Evolutionary conservation across 2,113 vertebrate genomes (phyloP).

Genomic region (Corydoras sp.): DNA sequence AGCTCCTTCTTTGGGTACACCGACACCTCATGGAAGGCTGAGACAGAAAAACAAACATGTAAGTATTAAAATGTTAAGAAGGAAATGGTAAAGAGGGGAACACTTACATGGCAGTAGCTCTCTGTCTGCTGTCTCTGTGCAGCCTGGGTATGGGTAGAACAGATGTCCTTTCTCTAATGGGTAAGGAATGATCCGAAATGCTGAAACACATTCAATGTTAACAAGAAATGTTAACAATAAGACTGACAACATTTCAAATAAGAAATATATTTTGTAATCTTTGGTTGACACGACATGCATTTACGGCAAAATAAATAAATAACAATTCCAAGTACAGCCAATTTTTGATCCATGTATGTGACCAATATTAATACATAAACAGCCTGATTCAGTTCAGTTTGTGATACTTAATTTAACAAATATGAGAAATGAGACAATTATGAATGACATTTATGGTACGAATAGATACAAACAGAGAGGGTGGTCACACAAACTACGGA

Average conservation of each 20-base stretch:
- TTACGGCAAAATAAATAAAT: too few relatives aligned
- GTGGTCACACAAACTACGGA: too few relatives aligned
- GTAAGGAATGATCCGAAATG: slow-evolving; percentile 97
- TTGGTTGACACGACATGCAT: too few relatives aligned
- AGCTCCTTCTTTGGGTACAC: slow-evolving; percentile 98
- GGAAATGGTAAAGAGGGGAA: not conserved
- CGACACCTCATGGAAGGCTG: slow-evolving; percentile 96
- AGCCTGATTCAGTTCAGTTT: too few relatives aligned
- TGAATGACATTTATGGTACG: too few relatives aligned
- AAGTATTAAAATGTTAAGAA: not conserved
- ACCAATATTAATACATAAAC: too few relatives aligned
- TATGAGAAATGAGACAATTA: too few relatives aligned
- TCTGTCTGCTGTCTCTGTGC: slow-evolving; percentile 95
- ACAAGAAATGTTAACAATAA: not conserved
- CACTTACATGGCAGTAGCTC: slow-evolving; percentile 93
- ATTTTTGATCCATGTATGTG: too few relatives aligned
- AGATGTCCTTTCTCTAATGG: slow-evolving; percentile 96
- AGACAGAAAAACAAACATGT: not conserved
- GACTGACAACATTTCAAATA: not conserved
- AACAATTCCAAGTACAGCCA: too few relatives aligned
- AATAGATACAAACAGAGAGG: too few relatives aligned
- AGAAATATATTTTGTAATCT: too few relatives aligned
- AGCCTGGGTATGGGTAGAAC: slow-evolving; percentile 97
- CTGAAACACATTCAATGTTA: slow-evolving; percentile 52
- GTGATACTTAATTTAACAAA: too few relatives aligned